Conservation (phyloP, 1,140 invertebrate genomes). For the Ditylenchus dipsaci region DNA sequence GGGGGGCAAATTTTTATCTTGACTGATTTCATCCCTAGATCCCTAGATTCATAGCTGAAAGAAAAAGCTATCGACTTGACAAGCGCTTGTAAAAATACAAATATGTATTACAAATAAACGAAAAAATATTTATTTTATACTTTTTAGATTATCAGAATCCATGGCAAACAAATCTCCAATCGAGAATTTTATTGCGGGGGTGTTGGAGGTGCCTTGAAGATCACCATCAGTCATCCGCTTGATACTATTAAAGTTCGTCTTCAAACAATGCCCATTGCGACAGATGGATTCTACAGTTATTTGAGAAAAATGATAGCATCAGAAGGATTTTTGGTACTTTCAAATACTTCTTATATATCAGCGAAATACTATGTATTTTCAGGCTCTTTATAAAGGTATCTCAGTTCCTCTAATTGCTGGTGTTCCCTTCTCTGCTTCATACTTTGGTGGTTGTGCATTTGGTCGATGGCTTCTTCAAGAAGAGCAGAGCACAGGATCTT, state of each 20-base stretch:
- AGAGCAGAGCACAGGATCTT: too few species aligned
- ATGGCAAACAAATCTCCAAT: too few species aligned
- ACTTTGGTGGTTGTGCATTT: conserved; percentile 90
- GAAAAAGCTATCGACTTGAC: too few species aligned
- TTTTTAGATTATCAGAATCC: too few species aligned
- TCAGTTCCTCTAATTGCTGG: conserved; percentile 65
- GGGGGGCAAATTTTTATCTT: too few species aligned
- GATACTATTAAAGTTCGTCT: conserved; percentile 72
- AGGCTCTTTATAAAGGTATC: conserved; percentile 67
- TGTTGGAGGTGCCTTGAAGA: too few species aligned
- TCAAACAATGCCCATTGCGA: conserved; percentile 80
- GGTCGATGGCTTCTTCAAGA: conserved; percentile 69
- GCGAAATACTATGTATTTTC: conserved; percentile 59
- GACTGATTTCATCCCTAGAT: too few species aligned
- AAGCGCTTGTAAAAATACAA: too few species aligned
- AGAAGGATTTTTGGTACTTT: conserved; percentile 66
- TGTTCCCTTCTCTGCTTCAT: conserved; percentile 73
- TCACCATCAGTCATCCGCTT: conserved; percentile 71
- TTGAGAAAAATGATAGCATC: conserved; percentile 82
- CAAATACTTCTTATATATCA: background rate
- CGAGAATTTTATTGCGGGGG: too few species aligned
- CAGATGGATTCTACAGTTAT: conserved; percentile 82
- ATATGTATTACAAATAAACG: too few species aligned
- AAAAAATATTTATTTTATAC: too few species aligned
- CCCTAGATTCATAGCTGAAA: too few species aligned